Percentiles rank a stretch among this genome's conserved stretches.
These are phyloP conservation scores for Dyspetes luteomarginatus DNA, from an alignment of 2,888 invertebrate species.

Conservation along the genomic window DNA sequence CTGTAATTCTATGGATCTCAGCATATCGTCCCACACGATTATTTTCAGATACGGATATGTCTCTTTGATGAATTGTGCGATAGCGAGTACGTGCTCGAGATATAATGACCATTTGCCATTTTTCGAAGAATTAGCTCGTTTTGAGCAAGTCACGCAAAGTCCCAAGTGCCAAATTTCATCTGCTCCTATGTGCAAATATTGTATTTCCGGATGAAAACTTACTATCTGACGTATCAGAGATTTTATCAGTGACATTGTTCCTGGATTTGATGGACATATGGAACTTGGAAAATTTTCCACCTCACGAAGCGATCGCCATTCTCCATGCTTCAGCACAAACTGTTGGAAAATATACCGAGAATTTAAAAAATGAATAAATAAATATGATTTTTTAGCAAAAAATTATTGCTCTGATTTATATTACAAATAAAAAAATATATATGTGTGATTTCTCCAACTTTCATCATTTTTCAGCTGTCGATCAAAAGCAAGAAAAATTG, in stretches of 20 bases:
- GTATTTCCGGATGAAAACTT: slow-evolving; percentile 87
- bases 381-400: background rate
- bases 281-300: slow-evolving; percentile 88
- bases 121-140: slow-evolving; percentile 83
- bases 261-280: slow-evolving; percentile 89
- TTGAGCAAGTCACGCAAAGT: slow-evolving; percentile 86
- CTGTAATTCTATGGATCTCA: slow-evolving; percentile 86
- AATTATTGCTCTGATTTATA: too few relatives aligned
- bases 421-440: too few relatives aligned
- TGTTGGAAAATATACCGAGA: slow-evolving; percentile 73
- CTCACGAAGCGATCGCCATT: slow-evolving; percentile 88
- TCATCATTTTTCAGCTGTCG: too few relatives aligned
- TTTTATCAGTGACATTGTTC: slow-evolving; percentile 86
- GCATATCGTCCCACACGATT: slow-evolving; percentile 96
- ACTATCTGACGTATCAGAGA: slow-evolving; percentile 90
- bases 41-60: slow-evolving; percentile 87
- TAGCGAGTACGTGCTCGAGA: slow-evolving; percentile 87
- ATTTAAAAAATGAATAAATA: background rate
- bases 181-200: slow-evolving; percentile 91
- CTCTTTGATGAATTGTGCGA: slow-evolving; percentile 86
- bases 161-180: slow-evolving; percentile 93
- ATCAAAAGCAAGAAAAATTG: too few relatives aligned
- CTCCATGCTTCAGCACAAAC: slow-evolving; percentile 90
- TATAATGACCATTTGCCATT: slow-evolving; percentile 86
- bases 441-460: too few relatives aligned